phyloP scores from a whole-genome alignment of 1,140 invertebrate genomes.

The Sinella curviseta region DNA sequence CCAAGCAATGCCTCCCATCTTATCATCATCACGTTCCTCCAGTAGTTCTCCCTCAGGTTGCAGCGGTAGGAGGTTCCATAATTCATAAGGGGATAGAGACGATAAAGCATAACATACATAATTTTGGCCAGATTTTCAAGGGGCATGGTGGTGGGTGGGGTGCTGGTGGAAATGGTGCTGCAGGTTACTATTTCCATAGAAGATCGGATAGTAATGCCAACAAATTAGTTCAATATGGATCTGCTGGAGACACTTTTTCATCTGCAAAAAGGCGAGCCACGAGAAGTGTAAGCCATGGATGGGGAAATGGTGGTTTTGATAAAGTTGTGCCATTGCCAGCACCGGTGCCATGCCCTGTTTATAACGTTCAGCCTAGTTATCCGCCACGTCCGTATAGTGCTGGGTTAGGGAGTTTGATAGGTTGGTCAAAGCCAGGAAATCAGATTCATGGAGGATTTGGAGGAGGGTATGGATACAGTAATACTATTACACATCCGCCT shows the following conservation, averaged over 20 bases:
- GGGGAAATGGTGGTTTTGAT: background rate
- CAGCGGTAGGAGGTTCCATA: background rate
- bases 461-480: background rate
- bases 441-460: background rate
- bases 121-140: background rate
- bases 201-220: background rate
- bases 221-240: too few species aligned
- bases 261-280: background rate
- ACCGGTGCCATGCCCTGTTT: background rate
- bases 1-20: background rate
- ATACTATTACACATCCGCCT: too few species aligned
- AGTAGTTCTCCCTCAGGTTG: background rate
- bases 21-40: background rate
- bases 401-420: slow-evolving; percentile 13
- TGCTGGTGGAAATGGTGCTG: slow-evolving; percentile 4
- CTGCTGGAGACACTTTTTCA: background rate
- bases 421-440: background rate
- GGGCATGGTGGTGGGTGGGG: background rate
- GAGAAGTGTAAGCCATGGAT: background rate
- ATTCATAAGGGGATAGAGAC: slow-evolving; percentile 11
- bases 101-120: background rate
- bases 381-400: background rate
- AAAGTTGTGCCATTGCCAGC: too few species aligned
- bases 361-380: background rate
- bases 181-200: slow-evolving; percentile 16